Percentiles rank a stretch among this genome's conserved stretches.
Evolutionary conservation across 2,888 invertebrate genomes (phyloP).

Genomic region (Lottia scabra): DNA sequence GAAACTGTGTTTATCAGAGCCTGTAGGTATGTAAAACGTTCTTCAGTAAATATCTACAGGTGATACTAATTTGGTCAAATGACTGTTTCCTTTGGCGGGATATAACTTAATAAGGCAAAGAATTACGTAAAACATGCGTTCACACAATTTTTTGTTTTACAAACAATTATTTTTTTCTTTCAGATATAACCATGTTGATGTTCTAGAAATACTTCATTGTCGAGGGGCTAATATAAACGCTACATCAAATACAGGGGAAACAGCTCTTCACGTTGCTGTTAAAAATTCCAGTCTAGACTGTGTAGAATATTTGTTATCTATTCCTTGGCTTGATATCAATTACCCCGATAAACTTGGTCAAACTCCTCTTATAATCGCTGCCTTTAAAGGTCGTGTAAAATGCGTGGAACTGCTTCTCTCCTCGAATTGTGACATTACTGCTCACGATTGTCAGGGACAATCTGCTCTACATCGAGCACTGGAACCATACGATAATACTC

Average conservation of each 20-base stretch:
- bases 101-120: too few species aligned
- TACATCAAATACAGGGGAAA: not conserved
- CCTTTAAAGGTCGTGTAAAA: not conserved
- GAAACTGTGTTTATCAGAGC: not conserved
- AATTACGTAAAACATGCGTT: too few species aligned
- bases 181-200: not conserved
- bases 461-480: not conserved
- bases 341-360: not conserved
- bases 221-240: not conserved
- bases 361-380: not conserved
- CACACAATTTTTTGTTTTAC: too few species aligned
- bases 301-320: not conserved
- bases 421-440: not conserved
- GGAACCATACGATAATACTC: not conserved
- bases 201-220: not conserved
- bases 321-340: not conserved
- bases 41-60: too few species aligned
- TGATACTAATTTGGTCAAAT: too few species aligned
- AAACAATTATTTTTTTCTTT: not conserved
- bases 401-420: not conserved
- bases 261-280: not conserved
- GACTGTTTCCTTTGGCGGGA: too few species aligned
- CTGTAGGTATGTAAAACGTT: not conserved
- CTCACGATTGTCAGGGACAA: not conserved
- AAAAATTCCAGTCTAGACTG: not conserved